Evolutionary conservation across 2,113 vertebrate genomes (phyloP), one percentile per base, ranked within the genome.

Genomic region (Chauna torquata): DNA sequence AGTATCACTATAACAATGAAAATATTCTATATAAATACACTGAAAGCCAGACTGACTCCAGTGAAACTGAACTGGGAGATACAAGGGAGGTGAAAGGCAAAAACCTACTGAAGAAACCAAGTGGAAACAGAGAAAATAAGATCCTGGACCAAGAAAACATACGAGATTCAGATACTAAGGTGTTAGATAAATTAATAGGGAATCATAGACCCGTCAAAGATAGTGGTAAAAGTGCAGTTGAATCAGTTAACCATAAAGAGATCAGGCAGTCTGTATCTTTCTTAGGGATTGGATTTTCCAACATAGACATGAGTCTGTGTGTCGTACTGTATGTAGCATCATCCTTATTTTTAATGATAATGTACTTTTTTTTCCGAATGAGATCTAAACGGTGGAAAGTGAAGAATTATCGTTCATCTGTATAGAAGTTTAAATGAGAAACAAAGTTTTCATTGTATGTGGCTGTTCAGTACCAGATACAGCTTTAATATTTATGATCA

Each of bases 251-350:
- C 28, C 92, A 34, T 6, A n/a, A 83, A 54, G 98, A 98, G 42
- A 50, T 23, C 1, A 96, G 97, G 85, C 97, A 94, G 9, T 97
- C 98, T 0, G 91, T 98, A 23, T 98, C 98, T 32, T 98, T 99
- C 69, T 86, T 99, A 0, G 99, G 98, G 16, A 88, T 98, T 22
- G 99, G 99, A 12, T 99, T 99, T 89, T 99, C 98, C 92, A 99
- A 98, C 71, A 92, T 99, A 45, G 99, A 99, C 98, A 99, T 99
- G 99, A 99, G 99, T 91, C 98, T 99, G 6, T 99, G 99, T 28
- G 98, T 99, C 72, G 86, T 99, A 16, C 98, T 99, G 2, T 99
- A 99, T 4, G 97, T 98, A 27, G 98, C 98, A 52, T 99, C 99
- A 1, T 99, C 99, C 65, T 52, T 99, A 44, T 99, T 99, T 85